Conservation (phyloP, 2,888 invertebrate genomes). For the Caenorhabditis sp. region DNA sequence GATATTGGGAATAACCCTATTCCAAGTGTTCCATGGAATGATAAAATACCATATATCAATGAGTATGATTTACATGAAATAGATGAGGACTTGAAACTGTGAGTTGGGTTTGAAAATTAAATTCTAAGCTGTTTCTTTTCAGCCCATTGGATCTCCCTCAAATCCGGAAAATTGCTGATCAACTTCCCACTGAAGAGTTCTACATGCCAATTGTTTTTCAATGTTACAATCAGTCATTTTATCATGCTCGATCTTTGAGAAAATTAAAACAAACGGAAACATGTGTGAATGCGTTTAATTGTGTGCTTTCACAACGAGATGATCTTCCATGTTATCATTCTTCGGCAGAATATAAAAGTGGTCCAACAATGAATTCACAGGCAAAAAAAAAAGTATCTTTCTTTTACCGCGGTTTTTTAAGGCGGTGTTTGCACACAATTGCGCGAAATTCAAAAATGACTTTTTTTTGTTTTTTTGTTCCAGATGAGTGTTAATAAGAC, state of each 20-base stretch:
- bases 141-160: no score
- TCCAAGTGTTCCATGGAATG: no score
- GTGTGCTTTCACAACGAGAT: slow-evolving; percentile 20
- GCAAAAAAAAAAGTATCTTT: no score
- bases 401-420: no score
- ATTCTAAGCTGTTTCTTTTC: no score
- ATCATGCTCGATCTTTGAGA: not conserved
- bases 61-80: not conserved
- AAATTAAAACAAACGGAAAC: not conserved
- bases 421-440: no score
- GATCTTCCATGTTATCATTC: slow-evolving; percentile 26
- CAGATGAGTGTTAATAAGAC: no score
- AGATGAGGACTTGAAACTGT: not conserved
- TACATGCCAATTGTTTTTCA: slow-evolving; percentile 34
- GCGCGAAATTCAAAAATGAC: no score
- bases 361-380: slow-evolving; percentile 38
- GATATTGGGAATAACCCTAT: not conserved
- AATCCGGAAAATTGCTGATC: no score
- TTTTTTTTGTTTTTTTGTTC: no score
- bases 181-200: not conserved
- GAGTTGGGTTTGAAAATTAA: no score
- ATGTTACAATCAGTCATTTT: slow-evolving; percentile 19
- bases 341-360: slow-evolving; percentile 28
- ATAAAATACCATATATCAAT: no score
- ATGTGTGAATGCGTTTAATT: slow-evolving; percentile 33